Percentiles rank a stretch among this genome's conserved stretches.
phyloP scores from a whole-genome alignment of 2,113 vertebrate species.

The Gopherus evgoodei region DNA sequence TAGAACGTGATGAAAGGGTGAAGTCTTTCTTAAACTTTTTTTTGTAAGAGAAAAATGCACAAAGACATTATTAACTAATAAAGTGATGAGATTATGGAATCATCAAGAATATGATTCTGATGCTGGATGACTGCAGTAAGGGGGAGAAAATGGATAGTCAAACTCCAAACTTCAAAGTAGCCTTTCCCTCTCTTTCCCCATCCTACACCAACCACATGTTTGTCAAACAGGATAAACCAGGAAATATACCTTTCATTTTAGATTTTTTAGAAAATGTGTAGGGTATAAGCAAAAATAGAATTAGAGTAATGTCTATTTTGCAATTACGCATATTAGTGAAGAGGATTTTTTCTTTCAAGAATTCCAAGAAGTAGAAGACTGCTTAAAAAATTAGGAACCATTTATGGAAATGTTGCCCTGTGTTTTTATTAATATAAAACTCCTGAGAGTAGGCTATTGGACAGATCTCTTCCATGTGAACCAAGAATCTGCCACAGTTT shows the following conservation, averaged over 20 bases:
- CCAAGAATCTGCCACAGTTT: background rate
- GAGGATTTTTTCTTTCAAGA: background rate
- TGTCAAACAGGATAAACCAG: background rate
- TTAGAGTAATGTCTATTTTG: background rate
- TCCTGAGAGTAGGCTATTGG: background rate
- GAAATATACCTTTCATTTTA: background rate
- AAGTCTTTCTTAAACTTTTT: background rate
- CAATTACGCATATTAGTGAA: background rate
- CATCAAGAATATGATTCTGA: background rate
- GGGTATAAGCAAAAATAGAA: background rate
- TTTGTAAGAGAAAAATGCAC: background rate
- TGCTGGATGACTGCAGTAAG: background rate
- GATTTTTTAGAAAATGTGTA: background rate
- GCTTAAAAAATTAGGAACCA: background rate
- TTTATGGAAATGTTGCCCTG: background rate
- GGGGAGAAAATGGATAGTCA: constrained; percentile 30
- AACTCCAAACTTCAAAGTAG: background rate
- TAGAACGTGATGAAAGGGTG: background rate
- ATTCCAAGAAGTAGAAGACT: background rate
- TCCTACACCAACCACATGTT: background rate
- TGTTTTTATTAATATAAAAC: background rate
- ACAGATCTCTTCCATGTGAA: background rate
- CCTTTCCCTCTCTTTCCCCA: background rate
- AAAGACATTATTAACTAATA: background rate
- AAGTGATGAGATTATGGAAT: fast-evolving